A percentile compares a stretch with the other conserved stretches of the same genome.
Evolutionary conservation across 2,888 invertebrate species (phyloP).

Genomic region (Pachycephus smyrnensis): DNA sequence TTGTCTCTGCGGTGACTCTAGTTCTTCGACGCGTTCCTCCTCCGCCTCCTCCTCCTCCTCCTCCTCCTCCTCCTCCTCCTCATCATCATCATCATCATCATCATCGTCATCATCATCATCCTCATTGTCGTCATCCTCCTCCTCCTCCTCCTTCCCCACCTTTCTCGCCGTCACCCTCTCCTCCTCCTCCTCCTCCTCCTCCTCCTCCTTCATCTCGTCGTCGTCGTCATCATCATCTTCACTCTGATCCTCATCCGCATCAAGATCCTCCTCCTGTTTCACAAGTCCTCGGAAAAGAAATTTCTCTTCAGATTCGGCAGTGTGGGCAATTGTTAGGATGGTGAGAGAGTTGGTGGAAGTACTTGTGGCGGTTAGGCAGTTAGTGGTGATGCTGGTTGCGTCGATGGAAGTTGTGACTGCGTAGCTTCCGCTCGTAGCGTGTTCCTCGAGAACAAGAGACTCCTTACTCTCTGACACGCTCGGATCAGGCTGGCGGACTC

Average conservation of each 20-base stretch:
- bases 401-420: not conserved
- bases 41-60: not conserved
- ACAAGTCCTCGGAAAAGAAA: no score
- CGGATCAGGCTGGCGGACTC: slow-evolving; percentile 3
- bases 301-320: no score
- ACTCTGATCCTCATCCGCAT: not conserved
- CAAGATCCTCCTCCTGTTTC: not conserved
- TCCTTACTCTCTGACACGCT: not conserved
- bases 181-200: not conserved
- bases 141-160: not conserved
- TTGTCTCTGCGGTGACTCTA: not conserved
- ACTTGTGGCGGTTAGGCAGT: no score
- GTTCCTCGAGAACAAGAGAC: no score
- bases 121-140: not conserved
- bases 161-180: not conserved
- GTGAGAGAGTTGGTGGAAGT: no score
- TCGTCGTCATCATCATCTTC: not conserved
- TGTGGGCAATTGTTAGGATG: no score
- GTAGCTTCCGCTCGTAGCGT: slow-evolving; percentile 2
- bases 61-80: not conserved
- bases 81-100: not conserved
- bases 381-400: no score
- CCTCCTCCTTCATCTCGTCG: not conserved
- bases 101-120: not conserved
- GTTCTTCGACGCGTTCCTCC: not conserved